These are phyloP conservation scores for Sylvia borin DNA, from an alignment of 2,797 vertebrate species.

Conservation along the genomic window DNA sequence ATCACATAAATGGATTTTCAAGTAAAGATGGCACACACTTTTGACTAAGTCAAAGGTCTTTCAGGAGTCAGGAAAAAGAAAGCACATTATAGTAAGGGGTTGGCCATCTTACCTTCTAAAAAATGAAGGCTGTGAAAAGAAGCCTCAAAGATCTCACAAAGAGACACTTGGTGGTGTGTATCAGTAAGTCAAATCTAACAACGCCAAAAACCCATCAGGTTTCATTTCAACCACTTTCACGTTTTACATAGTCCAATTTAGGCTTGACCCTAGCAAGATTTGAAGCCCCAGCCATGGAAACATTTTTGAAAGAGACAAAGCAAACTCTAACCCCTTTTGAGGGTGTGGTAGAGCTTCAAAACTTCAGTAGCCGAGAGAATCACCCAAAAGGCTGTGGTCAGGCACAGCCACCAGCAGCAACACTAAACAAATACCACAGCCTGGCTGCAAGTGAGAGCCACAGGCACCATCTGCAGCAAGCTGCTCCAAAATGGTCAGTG, in stretches of 20 bases:
- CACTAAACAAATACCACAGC: not conserved
- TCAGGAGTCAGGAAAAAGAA: not conserved
- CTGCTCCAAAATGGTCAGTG: rapidly evolving
- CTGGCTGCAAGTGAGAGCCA: rapidly evolving
- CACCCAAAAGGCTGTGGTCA: not conserved
- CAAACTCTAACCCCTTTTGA: not conserved
- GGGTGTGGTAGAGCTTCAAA: not conserved
- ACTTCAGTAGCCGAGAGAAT: not conserved
- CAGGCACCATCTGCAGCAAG: not conserved
- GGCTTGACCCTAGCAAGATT: not conserved
- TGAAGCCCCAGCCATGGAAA: not conserved
- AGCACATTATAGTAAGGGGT: not conserved
- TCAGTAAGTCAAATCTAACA: not conserved
- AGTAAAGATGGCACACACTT: not conserved
- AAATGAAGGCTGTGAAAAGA: not conserved
- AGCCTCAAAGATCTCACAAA: not conserved
- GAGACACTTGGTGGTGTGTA: not conserved
- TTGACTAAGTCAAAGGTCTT: not conserved
- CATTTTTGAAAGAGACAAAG: not conserved
- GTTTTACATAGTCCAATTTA: not conserved
- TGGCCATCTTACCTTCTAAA: not conserved
- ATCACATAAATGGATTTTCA: not conserved
- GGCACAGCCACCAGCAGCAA: not conserved
- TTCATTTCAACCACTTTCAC: not conserved
- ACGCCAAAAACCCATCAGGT: not conserved